Percentiles rank a stretch among this genome's conserved stretches.
phyloP scores from a whole-genome alignment of 2,797 vertebrate genomes.

The Myotis vivesi region DNA sequence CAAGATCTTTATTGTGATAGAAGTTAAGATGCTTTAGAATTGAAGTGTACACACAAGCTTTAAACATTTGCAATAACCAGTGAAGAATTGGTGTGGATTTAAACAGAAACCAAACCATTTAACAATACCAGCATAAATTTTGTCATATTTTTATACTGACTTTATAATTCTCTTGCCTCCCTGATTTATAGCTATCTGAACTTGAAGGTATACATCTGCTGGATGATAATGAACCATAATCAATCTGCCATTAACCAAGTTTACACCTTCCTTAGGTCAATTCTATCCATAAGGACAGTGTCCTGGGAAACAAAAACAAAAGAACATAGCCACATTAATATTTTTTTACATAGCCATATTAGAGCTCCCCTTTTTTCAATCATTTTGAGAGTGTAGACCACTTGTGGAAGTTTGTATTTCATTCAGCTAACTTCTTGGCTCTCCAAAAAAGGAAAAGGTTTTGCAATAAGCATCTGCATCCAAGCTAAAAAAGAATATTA shows the following conservation, averaged over 20 bases:
- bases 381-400: neutral
- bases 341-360: neutral
- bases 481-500: neutral
- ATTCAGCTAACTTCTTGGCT: neutral
- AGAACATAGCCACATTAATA: neutral
- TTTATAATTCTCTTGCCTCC: neutral
- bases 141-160: neutral
- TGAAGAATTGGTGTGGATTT: neutral
- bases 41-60: neutral
- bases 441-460: neutral
- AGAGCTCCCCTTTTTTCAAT: neutral
- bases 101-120: neutral
- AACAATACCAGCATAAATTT: neutral
- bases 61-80: neutral
- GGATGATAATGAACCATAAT: neutral
- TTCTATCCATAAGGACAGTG: neutral
- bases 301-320: neutral
- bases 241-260: neutral
- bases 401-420: neutral
- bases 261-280: neutral
- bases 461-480: neutral
- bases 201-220: neutral
- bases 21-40: conserved; percentile 2
- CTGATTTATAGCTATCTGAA: neutral
- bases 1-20: neutral